Conservation (phyloP, 2,888 invertebrate species). For the Drosophila diplacantha region DNA sequence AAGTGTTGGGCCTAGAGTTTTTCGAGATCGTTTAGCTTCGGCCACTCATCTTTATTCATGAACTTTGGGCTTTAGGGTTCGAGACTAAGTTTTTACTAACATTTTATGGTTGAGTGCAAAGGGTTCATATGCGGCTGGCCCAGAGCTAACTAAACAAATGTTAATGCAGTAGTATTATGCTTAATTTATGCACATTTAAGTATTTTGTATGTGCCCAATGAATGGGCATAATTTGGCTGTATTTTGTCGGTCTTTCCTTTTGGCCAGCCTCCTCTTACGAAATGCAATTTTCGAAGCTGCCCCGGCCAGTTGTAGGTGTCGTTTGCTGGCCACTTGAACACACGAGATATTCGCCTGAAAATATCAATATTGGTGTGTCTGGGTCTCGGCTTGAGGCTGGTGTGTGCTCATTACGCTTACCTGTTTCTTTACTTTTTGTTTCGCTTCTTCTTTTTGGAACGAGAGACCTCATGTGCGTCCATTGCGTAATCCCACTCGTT, state of each 20-base stretch:
- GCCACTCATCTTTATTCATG: slow-evolving; percentile 63
- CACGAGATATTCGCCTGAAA: slow-evolving; percentile 54
- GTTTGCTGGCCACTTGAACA: slow-evolving; percentile 35
- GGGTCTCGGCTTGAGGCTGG: slow-evolving; percentile 20
- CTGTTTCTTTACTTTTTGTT: slow-evolving; percentile 34
- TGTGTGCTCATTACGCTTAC: slow-evolving; percentile 64
- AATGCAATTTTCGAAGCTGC: slow-evolving; percentile 54
- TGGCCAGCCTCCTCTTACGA: slow-evolving; percentile 34
- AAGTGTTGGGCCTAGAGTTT: slow-evolving; percentile 54
- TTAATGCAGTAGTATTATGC: slow-evolving; percentile 69
- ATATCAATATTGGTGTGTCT: slow-evolving; percentile 66
- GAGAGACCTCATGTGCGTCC: slow-evolving; percentile 65
- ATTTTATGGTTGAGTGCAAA: slow-evolving; percentile 30
- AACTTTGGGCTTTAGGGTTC: slow-evolving; percentile 25
- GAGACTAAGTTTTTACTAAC: slow-evolving; percentile 20
- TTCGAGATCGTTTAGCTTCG: slow-evolving; percentile 20
- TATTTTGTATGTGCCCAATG: slow-evolving; percentile 39
- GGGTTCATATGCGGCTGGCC: slow-evolving; percentile 5
- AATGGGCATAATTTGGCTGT: slow-evolving; percentile 47
- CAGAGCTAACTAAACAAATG: slow-evolving; percentile 54
- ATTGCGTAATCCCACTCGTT: slow-evolving; percentile 69
- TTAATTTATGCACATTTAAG: slow-evolving; percentile 59
- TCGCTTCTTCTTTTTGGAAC: slow-evolving; percentile 1
- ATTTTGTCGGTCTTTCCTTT: slow-evolving; percentile 31
- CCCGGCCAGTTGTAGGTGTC: slow-evolving; percentile 62